Conservation (phyloP, 2,797 vertebrate genomes). For the Ctenopoma multispine region DNA sequence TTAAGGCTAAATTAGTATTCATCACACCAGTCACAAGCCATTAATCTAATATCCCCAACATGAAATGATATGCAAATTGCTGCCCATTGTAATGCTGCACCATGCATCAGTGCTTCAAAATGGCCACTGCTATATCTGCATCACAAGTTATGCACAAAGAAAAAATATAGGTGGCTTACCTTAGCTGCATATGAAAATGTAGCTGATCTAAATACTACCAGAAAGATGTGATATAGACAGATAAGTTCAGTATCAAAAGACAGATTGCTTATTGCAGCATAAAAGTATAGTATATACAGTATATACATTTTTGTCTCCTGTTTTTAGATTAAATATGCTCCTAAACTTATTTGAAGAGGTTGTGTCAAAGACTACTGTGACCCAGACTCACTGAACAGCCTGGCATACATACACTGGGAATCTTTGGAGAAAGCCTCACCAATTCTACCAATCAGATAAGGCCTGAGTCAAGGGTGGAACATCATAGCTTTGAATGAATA, state of each 20-base stretch:
- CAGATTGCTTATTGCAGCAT: background rate
- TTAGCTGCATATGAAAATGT: conserved; percentile 18
- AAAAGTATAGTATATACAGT: background rate
- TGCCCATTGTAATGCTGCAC: conserved; percentile 76
- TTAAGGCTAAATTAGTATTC: conserved; percentile 83
- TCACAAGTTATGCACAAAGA: conserved; percentile 50
- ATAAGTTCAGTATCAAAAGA: conserved; percentile 1
- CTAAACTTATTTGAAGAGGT: too few relatives aligned
- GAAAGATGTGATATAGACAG: conserved; percentile 4
- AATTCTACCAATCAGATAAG: too few relatives aligned
- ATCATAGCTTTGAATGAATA: background rate
- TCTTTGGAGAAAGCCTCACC: too few relatives aligned
- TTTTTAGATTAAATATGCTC: too few relatives aligned
- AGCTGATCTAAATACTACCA: conserved; percentile 15
- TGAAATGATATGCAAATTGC: conserved; percentile 85
- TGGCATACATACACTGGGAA: too few relatives aligned
- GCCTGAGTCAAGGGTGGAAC: too few relatives aligned
- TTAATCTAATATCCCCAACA: conserved; percentile 84
- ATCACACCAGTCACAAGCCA: conserved; percentile 83
- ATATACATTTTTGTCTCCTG: too few relatives aligned
- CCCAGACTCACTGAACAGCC: too few relatives aligned
- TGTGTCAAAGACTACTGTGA: too few relatives aligned
- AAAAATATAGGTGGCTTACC: conserved; percentile 28
- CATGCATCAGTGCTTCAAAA: conserved; percentile 76
- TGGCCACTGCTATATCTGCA: conserved; percentile 69